A percentile compares a stretch with the other conserved stretches of the same genome.
Evolutionary conservation across 2,888 invertebrate species (phyloP).

Genomic region (Thecocarcelia acutangulata): DNA sequence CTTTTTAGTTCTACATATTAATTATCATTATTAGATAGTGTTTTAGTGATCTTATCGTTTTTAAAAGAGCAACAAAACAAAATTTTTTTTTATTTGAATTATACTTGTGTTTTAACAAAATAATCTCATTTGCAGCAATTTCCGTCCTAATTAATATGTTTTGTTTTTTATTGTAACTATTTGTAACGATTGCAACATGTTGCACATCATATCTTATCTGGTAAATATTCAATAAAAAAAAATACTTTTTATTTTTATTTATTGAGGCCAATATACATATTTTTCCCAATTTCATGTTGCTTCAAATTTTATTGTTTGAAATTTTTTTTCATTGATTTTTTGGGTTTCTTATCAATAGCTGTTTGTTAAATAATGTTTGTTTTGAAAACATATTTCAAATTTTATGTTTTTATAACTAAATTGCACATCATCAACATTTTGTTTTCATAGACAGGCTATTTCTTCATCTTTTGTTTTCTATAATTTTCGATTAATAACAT

Average conservation of each 20-base stretch:
- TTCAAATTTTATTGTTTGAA: constrained; percentile 1
- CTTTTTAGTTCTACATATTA: neutral
- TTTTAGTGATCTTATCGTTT: constrained; percentile 48
- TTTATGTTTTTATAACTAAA: constrained; percentile 18
- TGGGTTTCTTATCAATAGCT: constrained; percentile 21
- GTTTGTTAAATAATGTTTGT: neutral
- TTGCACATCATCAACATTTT: neutral
- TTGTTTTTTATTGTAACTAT: neutral
- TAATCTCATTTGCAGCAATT: neutral
- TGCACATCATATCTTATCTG: constrained; percentile 60
- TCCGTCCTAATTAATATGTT: constrained; percentile 1
- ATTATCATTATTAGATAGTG: neutral
- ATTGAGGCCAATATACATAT: constrained; percentile 35
- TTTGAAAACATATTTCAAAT: constrained; percentile 12
- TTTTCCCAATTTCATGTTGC: constrained; percentile 17
- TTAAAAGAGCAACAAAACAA: too few species aligned
- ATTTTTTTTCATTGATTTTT: constrained; percentile 9
- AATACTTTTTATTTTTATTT: neutral
- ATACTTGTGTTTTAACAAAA: constrained; percentile 6
- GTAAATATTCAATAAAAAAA: neutral
- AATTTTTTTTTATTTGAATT: constrained; percentile 21
- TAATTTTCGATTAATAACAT: neutral
- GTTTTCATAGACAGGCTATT: constrained; percentile 1
- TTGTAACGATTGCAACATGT: constrained; percentile 56
- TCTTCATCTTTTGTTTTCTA: constrained; percentile 8